phyloP scores from a whole-genome alignment of 2,113 vertebrate genomes.

The Balaenoptera acutorostrata region DNA sequence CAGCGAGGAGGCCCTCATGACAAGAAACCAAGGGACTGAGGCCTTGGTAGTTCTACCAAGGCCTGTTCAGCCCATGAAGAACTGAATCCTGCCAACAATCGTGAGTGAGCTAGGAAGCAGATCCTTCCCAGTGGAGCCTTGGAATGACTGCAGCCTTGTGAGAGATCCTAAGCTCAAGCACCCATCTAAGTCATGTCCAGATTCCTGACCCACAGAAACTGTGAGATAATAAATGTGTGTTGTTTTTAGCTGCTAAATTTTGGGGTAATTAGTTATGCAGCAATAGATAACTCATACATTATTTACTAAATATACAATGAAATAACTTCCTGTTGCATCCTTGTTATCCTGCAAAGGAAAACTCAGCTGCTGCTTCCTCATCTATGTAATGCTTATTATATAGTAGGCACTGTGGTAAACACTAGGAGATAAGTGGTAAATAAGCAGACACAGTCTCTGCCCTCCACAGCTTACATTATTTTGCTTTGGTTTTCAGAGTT shows the following conservation, averaged over 20 bases:
- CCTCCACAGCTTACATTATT: not conserved
- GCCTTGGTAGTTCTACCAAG: not conserved
- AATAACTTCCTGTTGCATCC: not conserved
- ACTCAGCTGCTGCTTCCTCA: not conserved
- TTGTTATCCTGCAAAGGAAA: constrained; percentile 6
- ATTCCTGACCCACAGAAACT: not conserved
- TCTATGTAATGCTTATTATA: not conserved
- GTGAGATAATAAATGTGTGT: not conserved
- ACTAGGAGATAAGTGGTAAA: not conserved
- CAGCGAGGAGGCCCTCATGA: not conserved
- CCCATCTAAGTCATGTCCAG: not conserved
- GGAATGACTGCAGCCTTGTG: not conserved
- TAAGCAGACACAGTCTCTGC: not conserved
- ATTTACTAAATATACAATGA: not conserved
- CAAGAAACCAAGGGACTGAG: not conserved
- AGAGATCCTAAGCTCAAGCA: not conserved
- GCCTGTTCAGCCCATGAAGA: not conserved
- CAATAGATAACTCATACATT: not conserved
- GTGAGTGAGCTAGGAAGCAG: not conserved
- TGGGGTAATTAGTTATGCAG: not conserved
- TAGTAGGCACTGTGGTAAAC: not conserved
- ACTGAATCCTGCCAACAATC: not conserved
- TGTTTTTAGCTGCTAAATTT: not conserved
- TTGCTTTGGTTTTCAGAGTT: constrained; percentile 16
- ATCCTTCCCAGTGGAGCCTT: not conserved